These are phyloP conservation scores for Bombus soroeensis DNA, from an alignment of 1,140 invertebrate genomes.

Conservation along the genomic window DNA sequence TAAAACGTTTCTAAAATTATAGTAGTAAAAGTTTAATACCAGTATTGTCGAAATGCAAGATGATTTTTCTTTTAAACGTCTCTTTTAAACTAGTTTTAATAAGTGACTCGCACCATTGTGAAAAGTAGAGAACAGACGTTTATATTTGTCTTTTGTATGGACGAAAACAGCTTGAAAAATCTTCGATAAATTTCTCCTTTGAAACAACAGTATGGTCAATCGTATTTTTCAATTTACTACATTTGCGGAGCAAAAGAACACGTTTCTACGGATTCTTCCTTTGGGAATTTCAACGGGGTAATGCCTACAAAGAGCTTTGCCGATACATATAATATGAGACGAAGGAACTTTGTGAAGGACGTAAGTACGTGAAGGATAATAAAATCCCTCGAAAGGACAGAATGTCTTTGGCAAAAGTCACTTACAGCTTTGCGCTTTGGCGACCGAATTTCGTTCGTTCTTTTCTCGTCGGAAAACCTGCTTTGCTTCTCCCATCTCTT, in stretches of 20 bases:
- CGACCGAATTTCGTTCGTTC: constrained; percentile 33
- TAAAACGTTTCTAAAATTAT: neutral
- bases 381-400: constrained; percentile 60
- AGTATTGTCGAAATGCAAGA: constrained; percentile 26
- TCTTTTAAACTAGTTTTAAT: neutral
- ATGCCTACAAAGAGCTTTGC: constrained; percentile 5
- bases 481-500: neutral
- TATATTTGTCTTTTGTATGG: neutral
- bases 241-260: constrained; percentile 4
- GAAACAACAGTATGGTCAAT: neutral
- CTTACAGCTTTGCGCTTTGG: constrained; percentile 51
- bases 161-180: neutral
- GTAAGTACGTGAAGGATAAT: constrained; percentile 55
- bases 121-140: constrained; percentile 2
- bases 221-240: neutral
- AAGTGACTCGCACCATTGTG: neutral
- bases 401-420: constrained; percentile 62
- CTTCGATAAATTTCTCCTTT: neutral
- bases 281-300: neutral
- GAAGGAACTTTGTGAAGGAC: constrained; percentile 71
- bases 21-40: neutral
- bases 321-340: constrained; percentile 36
- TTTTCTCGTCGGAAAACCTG: neutral
- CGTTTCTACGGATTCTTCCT: neutral
- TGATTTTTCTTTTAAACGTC: neutral